Conservation (phyloP, 2,888 invertebrate genomes). For the Phrixothrix hirtus region DNA sequence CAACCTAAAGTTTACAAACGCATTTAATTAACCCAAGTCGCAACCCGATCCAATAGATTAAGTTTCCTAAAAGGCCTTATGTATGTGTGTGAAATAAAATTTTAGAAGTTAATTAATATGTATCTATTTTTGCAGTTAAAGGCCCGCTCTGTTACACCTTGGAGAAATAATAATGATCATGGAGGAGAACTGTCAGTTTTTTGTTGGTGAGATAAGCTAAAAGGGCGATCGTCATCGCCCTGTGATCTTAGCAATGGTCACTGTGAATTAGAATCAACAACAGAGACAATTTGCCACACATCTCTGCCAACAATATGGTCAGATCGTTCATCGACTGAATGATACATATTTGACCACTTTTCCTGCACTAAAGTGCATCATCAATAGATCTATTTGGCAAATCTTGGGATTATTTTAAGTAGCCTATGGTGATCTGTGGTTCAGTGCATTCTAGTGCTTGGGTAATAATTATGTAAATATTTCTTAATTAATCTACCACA, state of each 20-base stretch:
- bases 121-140: conserved; percentile 63
- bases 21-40: too few relatives aligned
- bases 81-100: too few relatives aligned
- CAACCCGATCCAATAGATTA: too few relatives aligned
- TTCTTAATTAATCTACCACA: conserved; percentile 30
- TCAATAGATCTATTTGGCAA: conserved; percentile 12
- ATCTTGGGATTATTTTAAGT: conserved; percentile 10
- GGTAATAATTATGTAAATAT: conserved; percentile 35
- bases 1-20: neutral
- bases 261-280: conserved; percentile 26
- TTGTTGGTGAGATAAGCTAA: conserved; percentile 71
- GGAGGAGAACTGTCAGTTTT: conserved; percentile 78
- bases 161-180: conserved; percentile 71
- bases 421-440: conserved; percentile 27
- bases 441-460: conserved; percentile 30
- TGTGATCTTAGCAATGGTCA: conserved; percentile 29
- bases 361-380: conserved; percentile 26
- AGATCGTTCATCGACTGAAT: conserved; percentile 31
- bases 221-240: conserved; percentile 50
- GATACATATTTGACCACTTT: conserved; percentile 21
- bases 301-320: conserved; percentile 33
- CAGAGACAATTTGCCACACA: conserved; percentile 29
- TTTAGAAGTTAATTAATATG: neutral
- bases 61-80: too few relatives aligned
- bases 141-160: conserved; percentile 74